Evolutionary conservation across 2,888 invertebrate genomes (phyloP), one percentile per base, ranked within the genome.

Genomic region (Callyntrura sp.): DNA sequence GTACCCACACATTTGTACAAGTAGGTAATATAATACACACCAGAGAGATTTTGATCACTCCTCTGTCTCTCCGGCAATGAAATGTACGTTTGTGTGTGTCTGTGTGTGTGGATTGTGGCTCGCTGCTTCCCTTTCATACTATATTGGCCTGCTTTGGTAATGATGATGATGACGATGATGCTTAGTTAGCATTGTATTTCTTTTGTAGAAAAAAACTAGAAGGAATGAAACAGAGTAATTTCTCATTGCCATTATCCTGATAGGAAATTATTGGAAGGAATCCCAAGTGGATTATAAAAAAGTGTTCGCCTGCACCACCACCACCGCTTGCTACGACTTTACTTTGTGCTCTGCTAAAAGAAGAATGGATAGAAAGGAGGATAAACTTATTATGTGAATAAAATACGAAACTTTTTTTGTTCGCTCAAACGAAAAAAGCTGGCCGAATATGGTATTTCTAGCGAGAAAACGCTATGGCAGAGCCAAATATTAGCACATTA

Each of bases 241-340:
- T 91, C 91, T 91, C 91, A 91, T 92, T 91, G 90, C 91, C 93
- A 93, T 93, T 93, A 92, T 92, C 93, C 82, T 93, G 92, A 93
- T 93, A 91, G 93, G 91, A 92, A 93, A 93, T 92, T 93, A 93
- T 93, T 93, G 92, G 93, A 91, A 90, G 90, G 90, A 91, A 91
- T 93, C 93, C 93, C 93, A 91, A 91, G 91, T 90, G 93, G 91
- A 91, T 91, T 92, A 91, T 93, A 93, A 93, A 93, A 93, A 87
- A 87, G 87, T 87, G 82, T 86, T 68, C 23, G 78, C 78, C 51
- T 9, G 14, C 51, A 17, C 14, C 25, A 45, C 45, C 17, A 20
- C 81, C n/a, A 78, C 55, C 55, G 23, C 78, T 25, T 35, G 28
- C 51, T 51, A 51, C n/a, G 14, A 14, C 51, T 14, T 11, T 60